Evolutionary conservation across 2,113 vertebrate species (phyloP), one percentile per base, ranked within the genome.

Genomic region (Cisticola juncidis): DNA sequence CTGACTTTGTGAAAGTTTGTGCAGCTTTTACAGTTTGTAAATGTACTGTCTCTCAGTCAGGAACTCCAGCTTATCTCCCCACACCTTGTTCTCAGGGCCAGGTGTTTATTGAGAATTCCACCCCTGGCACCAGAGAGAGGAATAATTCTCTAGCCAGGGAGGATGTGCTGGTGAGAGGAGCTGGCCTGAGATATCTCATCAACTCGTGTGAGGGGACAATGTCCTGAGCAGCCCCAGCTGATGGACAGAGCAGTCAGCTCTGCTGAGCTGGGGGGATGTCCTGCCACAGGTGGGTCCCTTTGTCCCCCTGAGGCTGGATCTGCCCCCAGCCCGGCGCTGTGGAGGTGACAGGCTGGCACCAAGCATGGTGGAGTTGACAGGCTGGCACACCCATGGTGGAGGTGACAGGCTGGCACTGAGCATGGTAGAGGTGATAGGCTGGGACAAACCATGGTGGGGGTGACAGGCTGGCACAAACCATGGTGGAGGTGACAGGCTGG

Each of bases 141-240:
- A 84, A 40, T 24, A 65, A n/a, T 19, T 65, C n/a, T 4, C 5
- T 12, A 14, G 8, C 22, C 48, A 38, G n/a, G 23, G 38, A 26
- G 38, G 8, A 45, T 4, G 22, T 22, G 1, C 9, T 2, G 2
- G 48, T 18, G 26, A 45, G 57, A 6, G 0, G 5, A 73, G 58
- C 40, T 64, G 28, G n/a, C 38, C 68, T 54, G 81, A 28, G 19
- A 23, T 28, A 20, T 19, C 23, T 19, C 48, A 45, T 33, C 28
- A 18, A 4, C 45, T 38, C 48, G 14, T 6, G 18, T 9, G 40
- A 44, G 25, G 29, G n/a, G 9, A 74, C 23, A n/a, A 64, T 10
- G 48, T 14, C 40, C 19, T 26, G n/a, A 23, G 1, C 7, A 4
- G 2, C 7, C 23, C 4, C 58, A 56, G 40, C 28, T 38, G 50